Base-by-base conservation (phyloP, 2,888 invertebrate species). In the Athetis lepigone region DNA sequence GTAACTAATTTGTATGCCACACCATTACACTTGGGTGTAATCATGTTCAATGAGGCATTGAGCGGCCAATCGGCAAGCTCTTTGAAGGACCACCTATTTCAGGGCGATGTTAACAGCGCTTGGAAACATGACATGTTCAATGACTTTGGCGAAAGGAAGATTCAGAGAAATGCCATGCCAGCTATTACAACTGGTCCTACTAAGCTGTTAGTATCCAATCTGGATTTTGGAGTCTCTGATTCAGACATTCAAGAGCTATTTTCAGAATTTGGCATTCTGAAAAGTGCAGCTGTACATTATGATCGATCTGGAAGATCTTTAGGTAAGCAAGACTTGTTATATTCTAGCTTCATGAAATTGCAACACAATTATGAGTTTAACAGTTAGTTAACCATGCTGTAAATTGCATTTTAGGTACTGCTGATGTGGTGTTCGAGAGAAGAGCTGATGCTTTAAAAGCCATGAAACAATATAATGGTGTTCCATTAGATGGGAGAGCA, bases 201-300 rank as follows among this genome's bases (percentile, higher is more conserved):
- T 19, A 99, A 99, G 94, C 96, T 99, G 64, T 96, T 99, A 82
- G 98, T 99, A 60, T 98, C 98, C 57, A 99, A 99, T 95, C 96
- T 99, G 87, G 99, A 99, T 92, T 99, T 98, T 95, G 99, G 99
- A 70, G 99, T 99, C 43, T 99, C 98, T 68, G 99, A 99, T 91
- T 98, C 98, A 50, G 99, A 99, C 91, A 98, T 99, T 84, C 97
- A 98, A 96, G 99, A 99, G 94, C 95, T 99, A 66, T 99, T 99
- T 94, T 98, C 98, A 70, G 99, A 99, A 95, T 99, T 99, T 96
- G 99, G 99, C 71, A 97, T 97, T 67, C 95, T 99, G 77, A 98
- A 98, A 92, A 98, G 98, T 92, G 99, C 99, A 43, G 97, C 98
- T 62, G 98, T 99, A 72, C 99, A 99, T 91, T 99, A 99, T 93